Evolutionary conservation across 2,888 invertebrate genomes (phyloP), one percentile per base, ranked within the genome.

Genomic region (Chymomyza caudatula): DNA sequence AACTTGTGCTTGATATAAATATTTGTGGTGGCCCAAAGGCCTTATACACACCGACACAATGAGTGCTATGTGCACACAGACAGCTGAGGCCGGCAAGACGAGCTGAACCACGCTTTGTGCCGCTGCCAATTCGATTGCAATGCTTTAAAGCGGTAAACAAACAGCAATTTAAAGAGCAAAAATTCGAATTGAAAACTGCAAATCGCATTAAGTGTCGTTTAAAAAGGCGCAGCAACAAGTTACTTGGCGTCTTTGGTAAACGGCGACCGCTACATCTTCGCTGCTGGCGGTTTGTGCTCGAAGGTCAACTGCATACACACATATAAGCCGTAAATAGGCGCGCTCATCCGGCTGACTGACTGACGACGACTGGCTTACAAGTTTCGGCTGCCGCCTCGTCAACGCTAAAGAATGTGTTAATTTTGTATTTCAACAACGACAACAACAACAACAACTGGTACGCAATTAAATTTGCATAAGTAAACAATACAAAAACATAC

Each of bases 11-110:
- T 19, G 19, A 51, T 1, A 8, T 20, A 17, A 51, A 51, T 37
- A 37, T 11, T 37, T 37, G n/a, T n/a, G n/a, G n/a, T n/a, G n/a
- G n/a, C n/a, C n/a, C n/a, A 51, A 2, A 20, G 8, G 49, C 4
- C 47, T 44, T 20, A 20, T 51, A 5, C 19, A 13, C 49, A 17
- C 15, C 19, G 15, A 3, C 25, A 25, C 25, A 25, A 25, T 25
- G 25, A 0, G 25, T 6, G 25, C 6, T 25, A 37, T 11, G 11
- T 37, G 29, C n/a, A n/a, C n/a, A n/a, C n/a, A n/a, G n/a, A n/a
- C n/a, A n/a, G n/a, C n/a, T n/a, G n/a, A n/a, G n/a, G 63, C 74
- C 83, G 79, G 71, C 83, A 79, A 79, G 74, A 77, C 70, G 79
- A 77, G 65, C 13, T 11, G 22, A 17, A 15, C 47, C 44, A 44